A percentile compares a stretch with the other conserved stretches of the same genome.
These are phyloP conservation scores for Norana najaformis DNA, from an alignment of 2,888 invertebrate genomes.

Conservation along the genomic window DNA sequence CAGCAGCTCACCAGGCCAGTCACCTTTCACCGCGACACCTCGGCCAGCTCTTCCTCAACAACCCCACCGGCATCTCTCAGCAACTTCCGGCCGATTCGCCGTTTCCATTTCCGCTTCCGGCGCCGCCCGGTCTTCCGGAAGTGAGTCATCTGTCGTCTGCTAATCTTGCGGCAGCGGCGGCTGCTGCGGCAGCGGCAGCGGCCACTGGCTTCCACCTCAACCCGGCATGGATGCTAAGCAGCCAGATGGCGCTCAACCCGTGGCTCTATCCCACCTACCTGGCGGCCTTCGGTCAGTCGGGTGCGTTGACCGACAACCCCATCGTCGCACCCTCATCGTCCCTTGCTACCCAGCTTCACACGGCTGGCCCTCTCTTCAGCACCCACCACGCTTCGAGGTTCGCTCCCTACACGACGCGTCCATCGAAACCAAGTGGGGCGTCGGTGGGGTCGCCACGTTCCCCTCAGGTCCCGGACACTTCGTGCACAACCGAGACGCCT, in stretches of 20 bases:
- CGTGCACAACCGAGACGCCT: slow-evolving; percentile 15
- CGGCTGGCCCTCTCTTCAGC: not conserved
- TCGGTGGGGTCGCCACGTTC: not conserved
- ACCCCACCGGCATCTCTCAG: slow-evolving; percentile 25
- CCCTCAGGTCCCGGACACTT: slow-evolving; percentile 23
- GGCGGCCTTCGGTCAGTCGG: slow-evolving; percentile 30
- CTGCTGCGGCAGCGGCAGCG: slow-evolving; percentile 42
- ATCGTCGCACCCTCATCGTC: slow-evolving; percentile 53
- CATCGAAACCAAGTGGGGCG: not conserved
- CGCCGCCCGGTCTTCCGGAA: not conserved
- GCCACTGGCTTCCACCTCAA: slow-evolving; percentile 50
- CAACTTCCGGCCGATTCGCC: not conserved
- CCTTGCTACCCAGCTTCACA: not conserved
- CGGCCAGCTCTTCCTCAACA: slow-evolving; percentile 30
- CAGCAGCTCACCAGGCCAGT: not conserved
- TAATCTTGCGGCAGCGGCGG: slow-evolving; percentile 46
- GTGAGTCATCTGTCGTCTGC: slow-evolving; percentile 22
- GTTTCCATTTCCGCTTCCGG: not conserved
- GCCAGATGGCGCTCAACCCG: slow-evolving; percentile 31
- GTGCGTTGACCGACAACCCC: not conserved
- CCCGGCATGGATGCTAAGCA: slow-evolving; percentile 23
- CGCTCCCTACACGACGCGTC: not conserved
- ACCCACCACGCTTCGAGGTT: slow-evolving; percentile 15
- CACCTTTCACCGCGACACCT: slow-evolving; percentile 9
- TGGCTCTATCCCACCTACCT: slow-evolving; percentile 35